phyloP scores from a whole-genome alignment of 2,888 invertebrate genomes.

The Neria commutata region DNA sequence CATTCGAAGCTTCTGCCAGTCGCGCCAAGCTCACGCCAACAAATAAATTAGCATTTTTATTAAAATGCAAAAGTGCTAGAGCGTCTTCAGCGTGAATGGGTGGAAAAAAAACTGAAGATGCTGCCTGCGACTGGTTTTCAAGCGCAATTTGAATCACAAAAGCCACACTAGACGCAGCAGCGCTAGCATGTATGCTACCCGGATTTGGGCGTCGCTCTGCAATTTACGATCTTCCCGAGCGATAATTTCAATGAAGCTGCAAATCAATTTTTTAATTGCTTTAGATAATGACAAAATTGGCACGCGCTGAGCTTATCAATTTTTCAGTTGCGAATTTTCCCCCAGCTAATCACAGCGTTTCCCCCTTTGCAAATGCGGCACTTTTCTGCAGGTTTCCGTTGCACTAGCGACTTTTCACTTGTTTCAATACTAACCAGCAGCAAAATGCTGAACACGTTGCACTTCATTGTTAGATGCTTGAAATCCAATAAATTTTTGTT shows the following conservation, averaged over 20 bases:
- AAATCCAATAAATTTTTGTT: not conserved
- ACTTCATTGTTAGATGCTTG: constrained; percentile 41
- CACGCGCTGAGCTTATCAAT: no score
- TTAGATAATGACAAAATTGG: no score
- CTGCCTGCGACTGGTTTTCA: not conserved
- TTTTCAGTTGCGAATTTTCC: no score
- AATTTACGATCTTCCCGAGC: no score
- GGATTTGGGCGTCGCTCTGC: not conserved
- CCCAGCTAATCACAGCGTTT: no score
- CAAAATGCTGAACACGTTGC: constrained; percentile 46
- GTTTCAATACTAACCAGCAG: constrained; percentile 54
- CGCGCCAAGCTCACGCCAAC: no score
- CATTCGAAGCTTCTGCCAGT: not conserved
- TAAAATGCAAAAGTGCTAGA: not conserved
- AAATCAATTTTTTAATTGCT: no score
- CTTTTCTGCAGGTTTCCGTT: no score
- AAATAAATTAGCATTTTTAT: not conserved
- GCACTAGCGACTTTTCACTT: no score
- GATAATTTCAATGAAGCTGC: no score
- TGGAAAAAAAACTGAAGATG: no score
- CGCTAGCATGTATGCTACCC: not conserved
- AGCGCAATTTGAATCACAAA: not conserved
- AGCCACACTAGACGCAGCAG: not conserved
- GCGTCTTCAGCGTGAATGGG: not conserved
- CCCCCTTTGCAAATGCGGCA: no score